Percentiles rank a stretch among this genome's conserved stretches.
Evolutionary conservation across 2,797 vertebrate species (phyloP).

Genomic region (Melanogrammus aeglefinus): DNA sequence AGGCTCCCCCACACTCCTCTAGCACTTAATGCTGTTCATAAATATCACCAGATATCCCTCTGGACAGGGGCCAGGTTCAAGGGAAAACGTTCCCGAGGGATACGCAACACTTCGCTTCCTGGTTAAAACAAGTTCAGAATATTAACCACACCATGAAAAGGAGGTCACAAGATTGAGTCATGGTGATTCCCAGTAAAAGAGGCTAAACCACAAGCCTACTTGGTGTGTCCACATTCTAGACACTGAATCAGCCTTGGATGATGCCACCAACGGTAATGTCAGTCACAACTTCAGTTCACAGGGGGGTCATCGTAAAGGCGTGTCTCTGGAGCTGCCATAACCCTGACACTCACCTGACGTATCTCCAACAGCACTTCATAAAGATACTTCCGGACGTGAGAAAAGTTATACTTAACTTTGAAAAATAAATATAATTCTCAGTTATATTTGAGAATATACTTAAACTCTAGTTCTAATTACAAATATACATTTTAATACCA

Average conservation of each 20-base stretch:
- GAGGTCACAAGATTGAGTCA: background rate
- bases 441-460: too few relatives aligned
- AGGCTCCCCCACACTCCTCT: constrained; percentile 52
- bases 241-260: constrained; percentile 39
- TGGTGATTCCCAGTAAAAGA: background rate
- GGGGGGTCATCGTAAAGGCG: constrained; percentile 50
- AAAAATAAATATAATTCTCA: too few relatives aligned
- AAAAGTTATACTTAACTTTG: background rate
- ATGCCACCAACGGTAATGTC: constrained; percentile 33
- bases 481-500: background rate
- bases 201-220: background rate
- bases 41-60: constrained; percentile 50
- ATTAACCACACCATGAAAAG: background rate
- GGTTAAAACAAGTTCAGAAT: constrained; percentile 9
- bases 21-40: constrained; percentile 50
- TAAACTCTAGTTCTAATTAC: background rate
- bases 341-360: constrained; percentile 48
- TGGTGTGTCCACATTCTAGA: constrained; percentile 14
- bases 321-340: constrained; percentile 45
- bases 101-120: constrained; percentile 46
- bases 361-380: background rate
- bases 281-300: constrained; percentile 25
- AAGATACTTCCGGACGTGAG: background rate
- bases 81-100: constrained; percentile 32
- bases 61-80: constrained; percentile 46